A percentile compares a stretch with the other conserved stretches of the same genome.
Evolutionary conservation across 2,113 vertebrate species (phyloP).

Genomic region (Taurulus bubalis): DNA sequence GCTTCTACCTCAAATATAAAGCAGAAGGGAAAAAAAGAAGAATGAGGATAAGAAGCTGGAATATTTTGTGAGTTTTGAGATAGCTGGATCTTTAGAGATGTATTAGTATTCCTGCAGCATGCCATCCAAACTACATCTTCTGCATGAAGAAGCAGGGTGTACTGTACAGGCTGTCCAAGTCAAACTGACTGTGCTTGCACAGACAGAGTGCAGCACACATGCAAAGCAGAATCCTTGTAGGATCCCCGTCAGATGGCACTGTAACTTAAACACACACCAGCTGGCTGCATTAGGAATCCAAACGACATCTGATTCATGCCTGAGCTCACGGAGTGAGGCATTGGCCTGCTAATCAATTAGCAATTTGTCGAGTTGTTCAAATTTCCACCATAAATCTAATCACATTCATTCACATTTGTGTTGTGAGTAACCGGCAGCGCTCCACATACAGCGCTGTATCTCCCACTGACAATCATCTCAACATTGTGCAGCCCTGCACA

Average conservation of each 20-base stretch:
- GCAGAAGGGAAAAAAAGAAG: not conserved
- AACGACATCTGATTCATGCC: conserved; percentile 67
- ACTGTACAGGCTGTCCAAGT: conserved; percentile 35
- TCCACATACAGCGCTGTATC: conserved; percentile 23
- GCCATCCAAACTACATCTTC: conserved; percentile 13
- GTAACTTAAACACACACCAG: conserved; percentile 71
- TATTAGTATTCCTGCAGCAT: conserved; percentile 40
- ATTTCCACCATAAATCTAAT: conserved; percentile 62
- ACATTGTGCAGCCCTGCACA: conserved; percentile 31
- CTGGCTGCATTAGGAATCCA: conserved; percentile 67
- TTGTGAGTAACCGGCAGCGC: conserved; percentile 37
- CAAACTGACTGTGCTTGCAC: conserved; percentile 39
- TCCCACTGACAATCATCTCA: conserved; percentile 49
- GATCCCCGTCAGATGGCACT: conserved; percentile 58
- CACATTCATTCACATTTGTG: conserved; percentile 52
- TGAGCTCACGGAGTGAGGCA: conserved; percentile 48
- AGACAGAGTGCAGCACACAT: conserved; percentile 16
- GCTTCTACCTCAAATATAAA: conserved; percentile 19
- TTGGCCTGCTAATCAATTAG: conserved; percentile 64
- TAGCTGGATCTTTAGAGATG: conserved; percentile 25
- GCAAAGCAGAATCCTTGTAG: conserved; percentile 33
- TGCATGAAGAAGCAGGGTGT: conserved; percentile 21
- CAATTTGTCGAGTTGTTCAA: conserved; percentile 65
- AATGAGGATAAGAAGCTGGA: conserved; percentile 15
- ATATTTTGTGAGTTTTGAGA: conserved; percentile 43